phyloP scores from a whole-genome alignment of 1,140 invertebrate genomes.

The Globodera ellingtonae region DNA sequence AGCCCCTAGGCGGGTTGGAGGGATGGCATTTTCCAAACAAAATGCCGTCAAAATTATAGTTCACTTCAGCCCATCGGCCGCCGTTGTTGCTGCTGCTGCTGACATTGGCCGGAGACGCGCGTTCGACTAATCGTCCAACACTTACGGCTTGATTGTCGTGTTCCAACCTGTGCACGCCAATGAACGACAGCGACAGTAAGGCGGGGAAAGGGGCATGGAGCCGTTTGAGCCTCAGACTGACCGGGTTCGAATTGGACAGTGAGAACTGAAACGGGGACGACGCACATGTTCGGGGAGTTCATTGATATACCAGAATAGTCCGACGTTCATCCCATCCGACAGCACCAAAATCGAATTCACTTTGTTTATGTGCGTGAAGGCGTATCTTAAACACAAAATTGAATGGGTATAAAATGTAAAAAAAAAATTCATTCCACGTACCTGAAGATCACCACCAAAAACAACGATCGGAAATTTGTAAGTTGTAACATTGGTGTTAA shows the following conservation, averaged over 20 bases:
- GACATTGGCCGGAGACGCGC: neutral
- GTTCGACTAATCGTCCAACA: neutral
- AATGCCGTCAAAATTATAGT: neutral
- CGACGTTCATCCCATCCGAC: constrained; percentile 75
- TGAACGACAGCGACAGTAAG: neutral
- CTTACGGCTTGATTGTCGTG: neutral
- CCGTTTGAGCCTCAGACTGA: constrained; percentile 24
- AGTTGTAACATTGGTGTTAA: constrained; percentile 77
- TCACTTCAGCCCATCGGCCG: neutral
- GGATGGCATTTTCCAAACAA: no score
- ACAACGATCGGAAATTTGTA: constrained; percentile 75
- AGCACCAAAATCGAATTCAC: constrained; percentile 76
- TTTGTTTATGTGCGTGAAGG: constrained; percentile 68
- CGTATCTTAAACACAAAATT: constrained; percentile 62
- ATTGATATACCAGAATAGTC: constrained; percentile 66
- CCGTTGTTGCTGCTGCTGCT: neutral
- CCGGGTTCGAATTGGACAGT: constrained; percentile 38
- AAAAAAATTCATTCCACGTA: constrained; percentile 33
- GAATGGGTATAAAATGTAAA: constrained; percentile 14
- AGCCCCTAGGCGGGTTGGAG: constrained; percentile 20
- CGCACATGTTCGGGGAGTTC: neutral
- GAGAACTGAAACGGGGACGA: constrained; percentile 31
- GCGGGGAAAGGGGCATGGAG: neutral
- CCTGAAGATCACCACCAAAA: constrained; percentile 75
- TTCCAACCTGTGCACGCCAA: neutral